phyloP scores from a whole-genome alignment of 2,797 vertebrate species.

The Mus spretus region DNA sequence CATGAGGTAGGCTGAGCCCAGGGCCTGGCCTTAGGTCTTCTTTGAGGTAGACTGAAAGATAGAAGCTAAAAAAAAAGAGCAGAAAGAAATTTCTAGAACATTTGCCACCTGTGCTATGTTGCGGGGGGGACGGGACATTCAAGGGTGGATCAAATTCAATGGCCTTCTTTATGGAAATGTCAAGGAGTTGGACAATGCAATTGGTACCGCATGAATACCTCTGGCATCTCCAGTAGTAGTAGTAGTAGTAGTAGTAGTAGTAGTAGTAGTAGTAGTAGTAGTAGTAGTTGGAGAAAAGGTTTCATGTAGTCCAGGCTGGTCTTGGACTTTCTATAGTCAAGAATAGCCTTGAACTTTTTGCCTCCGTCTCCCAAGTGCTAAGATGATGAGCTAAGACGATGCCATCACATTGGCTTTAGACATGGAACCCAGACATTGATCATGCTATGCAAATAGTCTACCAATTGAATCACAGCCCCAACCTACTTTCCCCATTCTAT shows the following conservation, averaged over 20 bases:
- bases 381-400: not conserved
- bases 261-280: not conserved
- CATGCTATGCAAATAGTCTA: not conserved
- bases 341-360: no score
- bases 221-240: not conserved
- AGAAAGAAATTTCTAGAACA: not conserved
- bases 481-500: not conserved
- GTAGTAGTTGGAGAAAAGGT: not conserved
- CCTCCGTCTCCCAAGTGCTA: not conserved
- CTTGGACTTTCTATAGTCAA: not conserved
- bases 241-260: not conserved
- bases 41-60: not conserved
- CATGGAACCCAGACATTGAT: not conserved
- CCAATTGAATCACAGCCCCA: not conserved
- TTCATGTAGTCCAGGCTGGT: not conserved
- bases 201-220: not conserved
- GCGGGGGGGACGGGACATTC: no score
- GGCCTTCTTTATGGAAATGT: not conserved
- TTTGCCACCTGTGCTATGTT: not conserved
- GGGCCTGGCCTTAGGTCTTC: not conserved
- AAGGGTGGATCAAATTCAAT: not conserved
- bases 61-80: not conserved
- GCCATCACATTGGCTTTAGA: not conserved
- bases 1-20: rapidly evolving
- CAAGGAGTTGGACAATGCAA: not conserved